A percentile compares a stretch with the other conserved stretches of the same genome.
Conservation (phyloP, 2,888 invertebrate genomes). For the Stenodema calcarata region DNA sequence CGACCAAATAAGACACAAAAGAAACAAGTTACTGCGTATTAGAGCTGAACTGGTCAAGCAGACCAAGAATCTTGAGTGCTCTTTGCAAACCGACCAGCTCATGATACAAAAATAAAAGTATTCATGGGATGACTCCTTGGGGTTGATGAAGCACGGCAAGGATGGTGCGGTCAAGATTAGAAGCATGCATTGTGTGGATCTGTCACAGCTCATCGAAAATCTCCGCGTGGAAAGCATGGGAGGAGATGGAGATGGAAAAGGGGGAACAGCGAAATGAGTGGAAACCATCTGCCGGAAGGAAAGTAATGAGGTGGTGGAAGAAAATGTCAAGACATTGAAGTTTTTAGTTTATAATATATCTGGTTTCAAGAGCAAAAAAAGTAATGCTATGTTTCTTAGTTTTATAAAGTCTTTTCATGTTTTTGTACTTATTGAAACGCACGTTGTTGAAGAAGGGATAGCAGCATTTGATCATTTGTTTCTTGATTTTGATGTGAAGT, state of each 20-base stretch:
- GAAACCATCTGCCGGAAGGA: background rate
- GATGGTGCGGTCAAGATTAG: background rate
- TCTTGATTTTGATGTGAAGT: background rate
- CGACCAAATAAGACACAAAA: background rate
- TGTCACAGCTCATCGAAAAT: background rate
- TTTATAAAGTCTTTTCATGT: slow-evolving; percentile 15
- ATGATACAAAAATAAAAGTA: background rate
- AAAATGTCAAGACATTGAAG: background rate
- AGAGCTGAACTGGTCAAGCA: background rate
- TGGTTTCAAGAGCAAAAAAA: background rate
- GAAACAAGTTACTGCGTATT: background rate
- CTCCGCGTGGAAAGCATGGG: background rate
- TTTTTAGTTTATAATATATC: background rate
- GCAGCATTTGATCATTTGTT: background rate
- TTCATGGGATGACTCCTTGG: background rate
- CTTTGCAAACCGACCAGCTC: background rate
- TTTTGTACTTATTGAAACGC: slow-evolving; percentile 7
- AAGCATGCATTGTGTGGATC: background rate
- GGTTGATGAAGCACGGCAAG: background rate
- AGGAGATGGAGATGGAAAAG: background rate
- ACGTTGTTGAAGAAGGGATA: background rate
- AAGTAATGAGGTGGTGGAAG: background rate
- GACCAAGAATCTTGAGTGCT: background rate
- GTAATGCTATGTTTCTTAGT: background rate
- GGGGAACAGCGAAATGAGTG: background rate